Evolutionary conservation across 1,140 invertebrate species (phyloP).

Genomic region (Gryon sp.): DNA sequence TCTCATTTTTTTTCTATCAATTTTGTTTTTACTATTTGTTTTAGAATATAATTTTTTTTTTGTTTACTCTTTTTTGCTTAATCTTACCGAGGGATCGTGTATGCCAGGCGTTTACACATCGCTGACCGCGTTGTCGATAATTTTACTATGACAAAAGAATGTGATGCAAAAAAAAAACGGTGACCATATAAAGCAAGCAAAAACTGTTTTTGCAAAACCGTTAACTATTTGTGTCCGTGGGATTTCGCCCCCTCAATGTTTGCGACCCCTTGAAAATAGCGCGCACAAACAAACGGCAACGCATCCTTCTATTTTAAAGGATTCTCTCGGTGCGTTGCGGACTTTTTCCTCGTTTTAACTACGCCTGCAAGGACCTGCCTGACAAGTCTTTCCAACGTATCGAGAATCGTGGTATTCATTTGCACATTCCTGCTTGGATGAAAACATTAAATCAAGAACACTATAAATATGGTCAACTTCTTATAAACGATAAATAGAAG

Average conservation of each 20-base stretch:
- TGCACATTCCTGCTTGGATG: conserved; percentile 56
- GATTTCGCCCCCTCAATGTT: not conserved
- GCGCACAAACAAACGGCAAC: conserved; percentile 18
- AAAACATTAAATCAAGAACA: conserved; percentile 61
- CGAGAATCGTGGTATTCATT: conserved; percentile 57
- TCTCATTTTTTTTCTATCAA: too few relatives aligned
- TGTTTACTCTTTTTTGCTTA: conserved; percentile 9
- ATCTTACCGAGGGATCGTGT: conserved; percentile 12
- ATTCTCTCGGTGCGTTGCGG: conserved; percentile 36
- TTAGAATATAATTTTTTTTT: not conserved
- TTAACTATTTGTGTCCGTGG: conserved; percentile 31
- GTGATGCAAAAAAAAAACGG: conserved; percentile 7
- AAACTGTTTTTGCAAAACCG: conserved; percentile 27
- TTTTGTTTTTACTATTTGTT: not conserved
- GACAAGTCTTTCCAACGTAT: conserved; percentile 62
- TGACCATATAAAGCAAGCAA: conserved; percentile 8
- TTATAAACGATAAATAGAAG: conserved; percentile 50
- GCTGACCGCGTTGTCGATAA: conserved; percentile 27
- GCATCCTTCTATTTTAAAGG: conserved; percentile 61
- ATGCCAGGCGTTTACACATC: not conserved
- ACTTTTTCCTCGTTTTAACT: conserved; percentile 60
- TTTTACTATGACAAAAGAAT: conserved; percentile 15
- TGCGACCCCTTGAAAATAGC: conserved; percentile 23
- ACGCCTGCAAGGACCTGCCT: conserved; percentile 63
- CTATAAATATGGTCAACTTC: conserved; percentile 42